Evolutionary conservation across 2,888 invertebrate species (phyloP).

Genomic region (Anodontia alba): DNA sequence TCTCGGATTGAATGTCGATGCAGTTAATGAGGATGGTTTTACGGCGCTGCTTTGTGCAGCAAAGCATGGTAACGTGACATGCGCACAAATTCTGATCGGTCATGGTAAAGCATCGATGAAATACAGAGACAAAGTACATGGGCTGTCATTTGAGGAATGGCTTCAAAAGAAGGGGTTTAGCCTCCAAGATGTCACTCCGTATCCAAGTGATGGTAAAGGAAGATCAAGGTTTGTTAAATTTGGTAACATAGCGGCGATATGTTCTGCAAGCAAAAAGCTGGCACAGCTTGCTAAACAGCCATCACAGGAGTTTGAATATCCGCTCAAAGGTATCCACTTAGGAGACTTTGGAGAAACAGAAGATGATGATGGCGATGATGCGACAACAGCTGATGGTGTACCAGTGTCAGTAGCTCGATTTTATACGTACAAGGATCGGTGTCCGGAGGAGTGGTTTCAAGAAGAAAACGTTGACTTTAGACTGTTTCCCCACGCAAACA

Average conservation of each 20-base stretch:
- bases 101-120: conserved; percentile 80
- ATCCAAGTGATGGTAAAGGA: conserved; percentile 42
- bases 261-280: conserved; percentile 44
- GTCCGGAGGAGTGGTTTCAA: neutral
- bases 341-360: conserved; percentile 36
- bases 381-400: conserved; percentile 40
- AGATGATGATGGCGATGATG: conserved; percentile 41
- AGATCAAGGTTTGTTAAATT: conserved; percentile 53
- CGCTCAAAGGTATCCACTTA: conserved; percentile 27
- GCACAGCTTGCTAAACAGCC: conserved; percentile 11
- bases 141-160: conserved; percentile 80
- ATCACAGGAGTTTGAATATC: conserved; percentile 28
- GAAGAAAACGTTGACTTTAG: conserved; percentile 13
- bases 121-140: conserved; percentile 72
- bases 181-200: conserved; percentile 72
- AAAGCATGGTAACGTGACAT: conserved; percentile 79
- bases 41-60: conserved; percentile 82
- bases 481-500: conserved; percentile 35
- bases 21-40: conserved; percentile 79
- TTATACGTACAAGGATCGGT: conserved; percentile 1
- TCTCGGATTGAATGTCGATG: conserved; percentile 81
- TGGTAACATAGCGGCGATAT: conserved; percentile 57
- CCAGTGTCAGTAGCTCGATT: conserved; percentile 25
- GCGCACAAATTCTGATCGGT: conserved; percentile 80
- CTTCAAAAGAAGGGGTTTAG: conserved; percentile 77